Conservation (phyloP, 2,113 vertebrate genomes). For the Siniperca chuatsi region DNA sequence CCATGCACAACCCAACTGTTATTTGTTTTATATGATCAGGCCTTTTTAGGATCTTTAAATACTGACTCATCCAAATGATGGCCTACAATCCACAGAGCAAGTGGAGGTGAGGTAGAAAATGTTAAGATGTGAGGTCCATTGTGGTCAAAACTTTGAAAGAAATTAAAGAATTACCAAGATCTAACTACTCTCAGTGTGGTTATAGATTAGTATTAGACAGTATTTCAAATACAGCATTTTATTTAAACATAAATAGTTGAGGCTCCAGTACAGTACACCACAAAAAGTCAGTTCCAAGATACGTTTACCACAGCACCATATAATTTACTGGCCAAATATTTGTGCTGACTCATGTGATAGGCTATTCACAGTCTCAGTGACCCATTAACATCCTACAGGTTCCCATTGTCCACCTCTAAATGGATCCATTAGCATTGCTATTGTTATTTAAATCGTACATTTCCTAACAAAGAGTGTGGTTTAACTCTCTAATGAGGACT, state of each 20-base stretch:
- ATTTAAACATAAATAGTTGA: background rate
- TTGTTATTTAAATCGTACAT: conserved; percentile 86
- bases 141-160: background rate
- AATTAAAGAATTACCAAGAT: background rate
- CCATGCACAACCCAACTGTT: conserved; percentile 15
- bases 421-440: conserved; percentile 82
- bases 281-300: conserved; percentile 24
- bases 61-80: background rate
- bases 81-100: conserved; percentile 10
- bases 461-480: conserved; percentile 83
- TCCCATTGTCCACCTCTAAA: conserved; percentile 79
- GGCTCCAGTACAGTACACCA: background rate
- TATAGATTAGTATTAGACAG: background rate
- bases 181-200: background rate
- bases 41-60: background rate
- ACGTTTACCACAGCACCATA: conserved; percentile 35
- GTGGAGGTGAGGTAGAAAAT: background rate
- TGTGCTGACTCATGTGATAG: conserved; percentile 83
- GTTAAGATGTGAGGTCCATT: background rate
- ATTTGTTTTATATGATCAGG: conserved; percentile 52
- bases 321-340: conserved; percentile 85
- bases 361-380: conserved; percentile 85
- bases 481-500: conserved; percentile 84
- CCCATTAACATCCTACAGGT: conserved; percentile 83
- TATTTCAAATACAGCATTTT: background rate